phyloP scores from a whole-genome alignment of 2,888 invertebrate genomes.

The Microchrysa polita region DNA sequence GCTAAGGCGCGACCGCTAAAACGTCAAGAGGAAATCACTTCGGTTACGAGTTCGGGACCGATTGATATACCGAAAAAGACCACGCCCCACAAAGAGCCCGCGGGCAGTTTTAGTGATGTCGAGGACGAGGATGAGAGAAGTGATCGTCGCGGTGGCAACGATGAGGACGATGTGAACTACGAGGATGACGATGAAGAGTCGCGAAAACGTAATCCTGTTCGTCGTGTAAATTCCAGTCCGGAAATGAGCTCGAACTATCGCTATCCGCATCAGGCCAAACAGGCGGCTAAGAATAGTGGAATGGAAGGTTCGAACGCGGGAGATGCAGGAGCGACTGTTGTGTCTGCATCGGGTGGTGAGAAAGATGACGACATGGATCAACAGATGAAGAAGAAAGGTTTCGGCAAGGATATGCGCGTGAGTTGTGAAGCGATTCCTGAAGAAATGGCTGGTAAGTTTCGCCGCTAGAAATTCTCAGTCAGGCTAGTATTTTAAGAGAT shows the following conservation, averaged over 20 bases:
- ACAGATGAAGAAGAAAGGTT: constrained; percentile 68
- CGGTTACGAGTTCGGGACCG: constrained; percentile 66
- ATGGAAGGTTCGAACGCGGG: constrained; percentile 52
- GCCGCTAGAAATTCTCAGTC: too few relatives aligned
- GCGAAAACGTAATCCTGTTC: constrained; percentile 79
- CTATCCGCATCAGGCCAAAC: constrained; percentile 69
- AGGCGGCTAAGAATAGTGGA: constrained; percentile 53
- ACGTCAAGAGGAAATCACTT: constrained; percentile 62
- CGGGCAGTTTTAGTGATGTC: constrained; percentile 62
- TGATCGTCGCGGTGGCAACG: constrained; percentile 54
- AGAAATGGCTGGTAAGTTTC: constrained; percentile 72
- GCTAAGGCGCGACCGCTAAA: constrained; percentile 59
- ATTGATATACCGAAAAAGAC: constrained; percentile 73
- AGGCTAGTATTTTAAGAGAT: too few relatives aligned
- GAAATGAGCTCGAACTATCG: constrained; percentile 93
- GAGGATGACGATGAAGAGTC: constrained; percentile 65
- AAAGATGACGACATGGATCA: constrained; percentile 53
- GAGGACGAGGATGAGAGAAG: constrained; percentile 64
- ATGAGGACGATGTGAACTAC: constrained; percentile 53
- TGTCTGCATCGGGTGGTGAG: constrained; percentile 50
- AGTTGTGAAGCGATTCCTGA: constrained; percentile 92
- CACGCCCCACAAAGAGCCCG: constrained; percentile 63
- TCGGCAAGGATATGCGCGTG: constrained; percentile 80
- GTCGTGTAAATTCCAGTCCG: constrained; percentile 89
- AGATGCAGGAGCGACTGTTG: constrained; percentile 55